These are phyloP conservation scores for Balearica regulorum DNA, from an alignment of 2,797 vertebrate genomes.

Conservation along the genomic window DNA sequence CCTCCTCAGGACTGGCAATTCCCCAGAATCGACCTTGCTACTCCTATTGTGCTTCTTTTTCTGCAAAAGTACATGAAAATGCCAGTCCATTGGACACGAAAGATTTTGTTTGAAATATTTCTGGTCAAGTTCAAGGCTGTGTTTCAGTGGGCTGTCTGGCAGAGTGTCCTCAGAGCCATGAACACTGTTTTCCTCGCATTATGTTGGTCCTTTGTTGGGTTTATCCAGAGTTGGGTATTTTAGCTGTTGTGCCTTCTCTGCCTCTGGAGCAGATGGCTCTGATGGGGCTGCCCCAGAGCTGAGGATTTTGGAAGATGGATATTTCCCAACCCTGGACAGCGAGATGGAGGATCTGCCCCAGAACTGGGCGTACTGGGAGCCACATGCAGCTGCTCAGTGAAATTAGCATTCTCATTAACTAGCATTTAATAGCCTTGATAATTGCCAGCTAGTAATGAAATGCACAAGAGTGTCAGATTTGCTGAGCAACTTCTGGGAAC, in stretches of 20 bases:
- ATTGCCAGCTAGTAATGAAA: slow-evolving; percentile 4
- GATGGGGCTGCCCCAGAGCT: background rate
- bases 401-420: slow-evolving; percentile 32
- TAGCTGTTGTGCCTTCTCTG: background rate
- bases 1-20: background rate
- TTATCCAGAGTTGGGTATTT: background rate
- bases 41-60: background rate
- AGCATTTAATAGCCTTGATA: background rate
- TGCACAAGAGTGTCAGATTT: background rate
- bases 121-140: background rate
- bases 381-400: slow-evolving; percentile 26
- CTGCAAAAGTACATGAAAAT: background rate
- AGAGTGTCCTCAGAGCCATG: background rate
- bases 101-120: background rate
- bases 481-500: background rate
- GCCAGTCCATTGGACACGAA: accelerated
- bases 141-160: background rate
- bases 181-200: background rate
- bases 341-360: background rate
- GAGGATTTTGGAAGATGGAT: background rate
- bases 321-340: background rate
- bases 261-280: background rate
- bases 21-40: background rate
- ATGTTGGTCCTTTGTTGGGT: background rate
- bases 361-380: background rate